These are phyloP conservation scores for Pitangus sulphuratus DNA, from an alignment of 2,797 vertebrate genomes.

Conservation along the genomic window DNA sequence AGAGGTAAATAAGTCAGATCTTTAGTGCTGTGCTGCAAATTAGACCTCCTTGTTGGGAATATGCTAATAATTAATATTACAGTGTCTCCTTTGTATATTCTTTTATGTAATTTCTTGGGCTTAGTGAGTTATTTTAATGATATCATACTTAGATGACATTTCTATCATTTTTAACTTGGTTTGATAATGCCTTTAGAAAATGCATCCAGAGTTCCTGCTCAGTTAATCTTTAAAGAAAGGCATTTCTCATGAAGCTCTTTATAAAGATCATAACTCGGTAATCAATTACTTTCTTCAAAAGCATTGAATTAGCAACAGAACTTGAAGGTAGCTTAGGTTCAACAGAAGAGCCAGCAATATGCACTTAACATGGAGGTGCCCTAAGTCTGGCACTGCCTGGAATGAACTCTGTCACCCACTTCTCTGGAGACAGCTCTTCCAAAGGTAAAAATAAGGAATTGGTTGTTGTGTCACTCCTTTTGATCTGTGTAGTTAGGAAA, in stretches of 20 bases:
- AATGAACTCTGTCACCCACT: not conserved
- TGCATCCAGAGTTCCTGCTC: not conserved
- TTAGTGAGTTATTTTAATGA: not conserved
- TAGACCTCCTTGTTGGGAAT: not conserved
- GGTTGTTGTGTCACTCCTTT: not conserved
- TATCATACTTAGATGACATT: not conserved
- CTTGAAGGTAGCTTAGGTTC: not conserved
- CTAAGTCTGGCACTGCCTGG: not conserved
- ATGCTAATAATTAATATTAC: not conserved
- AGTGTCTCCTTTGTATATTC: not conserved
- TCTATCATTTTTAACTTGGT: not conserved
- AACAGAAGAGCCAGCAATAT: not conserved
- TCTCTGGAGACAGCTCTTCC: not conserved
- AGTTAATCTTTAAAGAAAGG: not conserved
- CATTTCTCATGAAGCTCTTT: not conserved
- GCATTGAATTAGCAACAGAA: not conserved
- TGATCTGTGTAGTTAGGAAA: not conserved
- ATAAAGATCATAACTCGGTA: not conserved
- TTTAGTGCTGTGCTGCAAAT: not conserved
- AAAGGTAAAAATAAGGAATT: not conserved
- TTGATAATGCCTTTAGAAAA: not conserved
- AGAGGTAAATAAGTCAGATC: not conserved
- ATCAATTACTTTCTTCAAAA: not conserved
- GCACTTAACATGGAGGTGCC: accelerated
- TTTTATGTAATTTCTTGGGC: not conserved